A percentile compares a stretch with the other conserved stretches of the same genome.
Conservation (phyloP, 2,888 invertebrate species). For the Anoplius nigerrimus region DNA sequence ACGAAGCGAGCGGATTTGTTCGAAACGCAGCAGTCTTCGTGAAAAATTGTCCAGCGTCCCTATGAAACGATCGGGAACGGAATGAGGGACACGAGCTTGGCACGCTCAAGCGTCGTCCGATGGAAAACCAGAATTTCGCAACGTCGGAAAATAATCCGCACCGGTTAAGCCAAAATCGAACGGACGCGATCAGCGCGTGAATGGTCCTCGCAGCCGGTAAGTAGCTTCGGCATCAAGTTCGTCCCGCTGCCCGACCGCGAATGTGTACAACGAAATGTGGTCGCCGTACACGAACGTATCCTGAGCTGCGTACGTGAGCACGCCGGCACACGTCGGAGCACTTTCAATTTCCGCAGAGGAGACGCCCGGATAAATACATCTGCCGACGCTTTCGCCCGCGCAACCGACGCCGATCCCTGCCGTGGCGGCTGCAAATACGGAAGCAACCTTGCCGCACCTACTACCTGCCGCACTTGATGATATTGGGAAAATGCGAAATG, state of each 20-base stretch:
- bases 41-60: too few species aligned
- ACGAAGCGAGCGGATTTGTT: too few species aligned
- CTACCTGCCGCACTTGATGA: background rate
- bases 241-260: background rate
- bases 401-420: slow-evolving; percentile 22
- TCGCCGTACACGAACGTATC: too few species aligned
- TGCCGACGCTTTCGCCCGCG: slow-evolving; percentile 27
- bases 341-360: slow-evolving; percentile 56
- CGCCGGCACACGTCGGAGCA: slow-evolving; percentile 47
- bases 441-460: slow-evolving; percentile 6
- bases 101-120: too few species aligned
- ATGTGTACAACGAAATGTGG: too few species aligned
- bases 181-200: slow-evolving; percentile 23
- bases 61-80: too few species aligned
- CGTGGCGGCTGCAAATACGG: background rate
- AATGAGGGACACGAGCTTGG: too few species aligned
- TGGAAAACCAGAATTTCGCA: slow-evolving; percentile 13
- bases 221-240: slow-evolving; percentile 34
- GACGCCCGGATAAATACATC: slow-evolving; percentile 47
- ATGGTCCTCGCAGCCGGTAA: slow-evolving; percentile 34
- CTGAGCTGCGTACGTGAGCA: too few species aligned
- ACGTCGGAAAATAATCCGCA: slow-evolving; percentile 40
- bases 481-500: too few species aligned
- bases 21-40: too few species aligned
- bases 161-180: slow-evolving; percentile 48